phyloP scores from a whole-genome alignment of 2,113 vertebrate species.

The Hemichromis elongatus region DNA sequence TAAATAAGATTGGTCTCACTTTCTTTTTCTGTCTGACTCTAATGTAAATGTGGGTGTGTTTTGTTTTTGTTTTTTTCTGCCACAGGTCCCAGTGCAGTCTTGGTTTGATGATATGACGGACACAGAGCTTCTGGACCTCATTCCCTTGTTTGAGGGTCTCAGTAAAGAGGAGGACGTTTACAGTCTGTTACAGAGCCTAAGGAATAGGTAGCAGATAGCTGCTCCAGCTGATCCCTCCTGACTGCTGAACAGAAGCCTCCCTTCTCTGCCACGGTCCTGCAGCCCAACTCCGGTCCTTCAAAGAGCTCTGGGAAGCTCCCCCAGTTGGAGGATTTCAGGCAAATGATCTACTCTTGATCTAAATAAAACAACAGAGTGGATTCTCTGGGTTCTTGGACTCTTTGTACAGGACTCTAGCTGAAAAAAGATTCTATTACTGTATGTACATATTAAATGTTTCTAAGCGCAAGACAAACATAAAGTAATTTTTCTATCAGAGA shows the following conservation, averaged over 20 bases:
- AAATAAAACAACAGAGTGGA: background rate
- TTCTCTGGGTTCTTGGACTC: slow-evolving; percentile 32
- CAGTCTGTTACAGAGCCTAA: slow-evolving; percentile 86
- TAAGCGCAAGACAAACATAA: slow-evolving; percentile 72
- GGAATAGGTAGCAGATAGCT: slow-evolving; percentile 86
- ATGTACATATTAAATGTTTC: slow-evolving; percentile 70
- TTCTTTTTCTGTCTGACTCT: background rate
- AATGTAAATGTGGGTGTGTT: background rate
- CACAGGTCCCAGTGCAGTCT: slow-evolving; percentile 95
- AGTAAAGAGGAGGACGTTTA: slow-evolving; percentile 92
- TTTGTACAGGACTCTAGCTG: slow-evolving; percentile 56
- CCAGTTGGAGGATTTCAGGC: slow-evolving; percentile 1
- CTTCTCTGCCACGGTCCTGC: background rate
- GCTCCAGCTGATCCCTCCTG: background rate
- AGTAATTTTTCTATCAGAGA: slow-evolving; percentile 72
- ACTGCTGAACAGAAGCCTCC: slow-evolving; percentile 1
- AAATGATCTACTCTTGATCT: background rate
- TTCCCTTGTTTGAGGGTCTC: slow-evolving; percentile 94
- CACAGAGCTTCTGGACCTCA: slow-evolving; percentile 94
- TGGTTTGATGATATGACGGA: slow-evolving; percentile 98
- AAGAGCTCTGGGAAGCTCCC: background rate
- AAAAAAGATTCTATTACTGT: slow-evolving; percentile 48
- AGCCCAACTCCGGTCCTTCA: background rate
- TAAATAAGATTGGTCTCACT: background rate
- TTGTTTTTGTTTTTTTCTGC: background rate